These are phyloP conservation scores for Nymphalis urticae DNA, from an alignment of 2,888 invertebrate genomes.

Conservation along the genomic window DNA sequence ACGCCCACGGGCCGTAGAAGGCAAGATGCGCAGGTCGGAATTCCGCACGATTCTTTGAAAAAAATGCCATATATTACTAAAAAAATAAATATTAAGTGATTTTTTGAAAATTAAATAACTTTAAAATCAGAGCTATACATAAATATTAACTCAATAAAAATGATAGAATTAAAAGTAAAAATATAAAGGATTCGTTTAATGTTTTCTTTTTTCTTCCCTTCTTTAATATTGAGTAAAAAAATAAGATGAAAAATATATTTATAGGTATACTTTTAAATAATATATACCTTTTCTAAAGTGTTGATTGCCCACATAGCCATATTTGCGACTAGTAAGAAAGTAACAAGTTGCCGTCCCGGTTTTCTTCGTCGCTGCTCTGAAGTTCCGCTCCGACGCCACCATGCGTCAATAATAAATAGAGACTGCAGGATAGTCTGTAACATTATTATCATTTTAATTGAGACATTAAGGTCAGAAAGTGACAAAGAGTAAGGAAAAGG, in stretches of 20 bases:
- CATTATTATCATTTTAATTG: not conserved
- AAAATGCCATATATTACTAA: not conserved
- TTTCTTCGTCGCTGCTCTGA: slow-evolving; percentile 87
- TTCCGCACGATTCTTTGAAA: slow-evolving; percentile 86
- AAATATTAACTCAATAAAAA: no score
- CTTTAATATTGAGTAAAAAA: no score
- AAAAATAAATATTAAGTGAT: no score
- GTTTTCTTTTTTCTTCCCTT: no score
- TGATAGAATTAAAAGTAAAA: no score
- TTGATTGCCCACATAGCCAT: slow-evolving; percentile 94
- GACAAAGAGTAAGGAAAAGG: not conserved
- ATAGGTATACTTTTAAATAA: no score
- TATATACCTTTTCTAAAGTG: slow-evolving; percentile 84
- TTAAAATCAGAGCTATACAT: no score
- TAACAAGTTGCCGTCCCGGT: slow-evolving; percentile 92
- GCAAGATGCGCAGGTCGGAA: slow-evolving; percentile 90
- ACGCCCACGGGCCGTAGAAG: slow-evolving; percentile 93
- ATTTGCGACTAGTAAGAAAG: slow-evolving; percentile 90
- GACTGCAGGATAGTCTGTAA: slow-evolving; percentile 87
- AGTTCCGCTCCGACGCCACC: slow-evolving; percentile 88
- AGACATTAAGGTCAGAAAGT: not conserved
- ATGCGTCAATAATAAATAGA: slow-evolving; percentile 87
- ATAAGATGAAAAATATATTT: not conserved
- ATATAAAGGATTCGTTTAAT: no score
- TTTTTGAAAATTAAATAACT: no score